Evolutionary conservation across 2,797 vertebrate genomes (phyloP), one percentile per base, ranked within the genome.

Genomic region (Sardinella longiceps): DNA sequence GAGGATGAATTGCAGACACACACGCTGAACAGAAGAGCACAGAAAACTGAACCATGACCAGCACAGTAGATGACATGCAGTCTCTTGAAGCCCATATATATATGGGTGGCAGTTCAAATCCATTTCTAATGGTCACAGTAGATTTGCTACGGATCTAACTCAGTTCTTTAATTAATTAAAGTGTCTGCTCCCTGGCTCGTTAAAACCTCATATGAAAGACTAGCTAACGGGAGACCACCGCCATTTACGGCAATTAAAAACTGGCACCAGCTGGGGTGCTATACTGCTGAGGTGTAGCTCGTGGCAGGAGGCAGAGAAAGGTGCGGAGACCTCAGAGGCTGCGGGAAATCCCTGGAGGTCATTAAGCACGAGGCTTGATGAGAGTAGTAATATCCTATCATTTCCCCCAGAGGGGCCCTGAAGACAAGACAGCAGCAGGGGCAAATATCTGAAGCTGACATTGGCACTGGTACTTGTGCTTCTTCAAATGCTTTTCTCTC

Each of bases 181-280:
- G 28, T 37, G 30, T 74, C 30, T 37, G 30, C 30, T 74, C 33
- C 39, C 30, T 37, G 66, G 30, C 39, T 74, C 18, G 39, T 74
- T 74, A 37, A 37, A 74, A 74, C 7, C 66, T 20, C 66, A 37
- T 74, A 74, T 74, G 30, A 74, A 74, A 74, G 30, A 15, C 66
- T 74, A 15, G 12, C 63, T 70, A 30, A 39, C 33, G 18, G 30
- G 66, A 39, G 66, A 33, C 30, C 66, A 37, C 30, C 66, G 20
- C 30, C 66, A 37, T 15, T 37, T 37, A 39, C 1, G 1, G 66
- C 66, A 74, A 74, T 74, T 74, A 74, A 39, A 15, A 15, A 30
- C 66, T 37, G 66, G 30, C 30, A 33, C 66, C 30, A 74, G 30
- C 66, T 74, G 66, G 30, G 66, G 66, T 15, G 60, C 25, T 37